Conservation (phyloP, 2,113 vertebrate genomes). For the Grallaria varia region DNA sequence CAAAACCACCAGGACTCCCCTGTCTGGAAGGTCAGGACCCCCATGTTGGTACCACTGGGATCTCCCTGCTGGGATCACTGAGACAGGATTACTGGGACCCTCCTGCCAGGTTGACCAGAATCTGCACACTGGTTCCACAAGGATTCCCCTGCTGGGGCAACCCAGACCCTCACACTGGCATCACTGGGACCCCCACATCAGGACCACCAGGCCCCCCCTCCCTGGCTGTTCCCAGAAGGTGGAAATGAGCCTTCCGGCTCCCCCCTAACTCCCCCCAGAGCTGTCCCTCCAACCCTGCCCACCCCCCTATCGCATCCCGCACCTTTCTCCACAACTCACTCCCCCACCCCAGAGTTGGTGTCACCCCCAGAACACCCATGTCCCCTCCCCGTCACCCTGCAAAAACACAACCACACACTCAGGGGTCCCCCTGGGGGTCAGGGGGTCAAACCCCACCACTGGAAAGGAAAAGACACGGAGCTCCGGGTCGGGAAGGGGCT, state of each 20-base stretch:
- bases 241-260: neutral
- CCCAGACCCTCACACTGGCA: neutral
- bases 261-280: neutral
- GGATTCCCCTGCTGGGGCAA: neutral
- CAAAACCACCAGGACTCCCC: neutral
- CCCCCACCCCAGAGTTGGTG: accelerated
- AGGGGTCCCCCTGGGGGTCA: accelerated
- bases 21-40: neutral
- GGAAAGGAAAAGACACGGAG: neutral
- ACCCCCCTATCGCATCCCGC: no score
- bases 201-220: accelerated
- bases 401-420: neutral
- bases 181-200: neutral
- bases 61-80: neutral
- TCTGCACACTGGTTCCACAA: neutral
- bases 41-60: neutral
- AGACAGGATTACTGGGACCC: neutral
- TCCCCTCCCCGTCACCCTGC: no score
- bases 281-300: neutral
- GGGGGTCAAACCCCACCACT: accelerated
- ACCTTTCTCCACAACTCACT: neutral
- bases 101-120: neutral
- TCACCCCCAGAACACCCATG: accelerated
- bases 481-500: neutral
- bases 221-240: neutral